A percentile compares a stretch with the other conserved stretches of the same genome.
phyloP scores from a whole-genome alignment of 2,888 invertebrate species.

The Metellina segmentata region DNA sequence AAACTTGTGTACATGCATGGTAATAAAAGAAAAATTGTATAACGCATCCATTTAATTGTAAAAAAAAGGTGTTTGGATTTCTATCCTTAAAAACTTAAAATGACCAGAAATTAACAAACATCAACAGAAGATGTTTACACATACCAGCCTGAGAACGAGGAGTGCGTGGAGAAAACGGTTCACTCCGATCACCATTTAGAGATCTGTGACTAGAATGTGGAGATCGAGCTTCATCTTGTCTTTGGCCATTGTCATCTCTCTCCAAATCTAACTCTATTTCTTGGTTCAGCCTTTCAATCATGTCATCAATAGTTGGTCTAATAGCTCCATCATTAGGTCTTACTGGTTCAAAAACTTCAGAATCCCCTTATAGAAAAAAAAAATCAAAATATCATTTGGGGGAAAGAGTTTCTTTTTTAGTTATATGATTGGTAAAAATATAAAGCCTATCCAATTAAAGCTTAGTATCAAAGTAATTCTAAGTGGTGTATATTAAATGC shows the following conservation, averaged over 20 bases:
- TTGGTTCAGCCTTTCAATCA: constrained; percentile 87
- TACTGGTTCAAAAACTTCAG: constrained; percentile 78
- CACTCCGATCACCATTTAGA: constrained; percentile 45
- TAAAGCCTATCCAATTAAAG: too few species aligned
- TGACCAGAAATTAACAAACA: too few species aligned
- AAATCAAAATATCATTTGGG: neutral
- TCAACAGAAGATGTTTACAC: neutral
- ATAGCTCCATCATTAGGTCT: constrained; percentile 78
- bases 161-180: constrained; percentile 71
- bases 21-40: too few species aligned
- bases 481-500: too few species aligned
- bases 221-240: constrained; percentile 1
- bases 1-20: too few species aligned
- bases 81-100: too few species aligned
- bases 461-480: too few species aligned
- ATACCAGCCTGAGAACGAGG: constrained; percentile 70
- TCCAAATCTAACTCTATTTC: constrained; percentile 79
- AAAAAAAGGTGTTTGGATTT: too few species aligned
- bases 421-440: too few species aligned
- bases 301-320: constrained; percentile 85
- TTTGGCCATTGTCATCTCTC: constrained; percentile 7
- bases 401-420: too few species aligned
- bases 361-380: constrained; percentile 43
- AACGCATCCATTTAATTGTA: too few species aligned
- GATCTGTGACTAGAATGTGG: constrained; percentile 40